Conservation (phyloP, 2,797 vertebrate species). For the Gymnodraco acuticeps region DNA sequence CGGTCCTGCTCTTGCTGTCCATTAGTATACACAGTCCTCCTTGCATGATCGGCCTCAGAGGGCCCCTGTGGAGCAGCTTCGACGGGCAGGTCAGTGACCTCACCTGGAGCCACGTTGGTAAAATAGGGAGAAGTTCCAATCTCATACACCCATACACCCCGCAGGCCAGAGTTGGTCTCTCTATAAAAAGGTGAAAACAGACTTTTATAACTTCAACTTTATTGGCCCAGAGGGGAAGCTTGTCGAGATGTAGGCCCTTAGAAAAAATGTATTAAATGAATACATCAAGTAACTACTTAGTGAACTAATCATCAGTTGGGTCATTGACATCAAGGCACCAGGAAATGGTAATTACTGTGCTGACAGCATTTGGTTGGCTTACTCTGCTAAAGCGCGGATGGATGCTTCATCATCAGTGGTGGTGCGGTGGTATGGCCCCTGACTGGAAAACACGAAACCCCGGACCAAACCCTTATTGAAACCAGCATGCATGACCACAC, state of each 20-base stretch:
- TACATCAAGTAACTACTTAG: too few relatives aligned
- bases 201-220: background rate
- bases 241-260: too few relatives aligned
- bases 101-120: constrained; percentile 75
- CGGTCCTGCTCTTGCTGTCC: constrained; percentile 59
- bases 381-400: constrained; percentile 88
- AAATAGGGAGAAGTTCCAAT: constrained; percentile 87
- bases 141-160: constrained; percentile 92
- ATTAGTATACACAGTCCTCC: constrained; percentile 22
- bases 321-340: too few relatives aligned
- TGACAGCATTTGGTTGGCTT: constrained; percentile 61
- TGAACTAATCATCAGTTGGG: too few relatives aligned
- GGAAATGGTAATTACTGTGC: background rate
- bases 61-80: constrained; percentile 26
- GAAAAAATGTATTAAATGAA: too few relatives aligned
- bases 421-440: constrained; percentile 87
- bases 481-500: constrained; percentile 83
- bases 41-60: background rate
- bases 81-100: constrained; percentile 70
- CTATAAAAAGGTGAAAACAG: constrained; percentile 66
- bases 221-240: too few relatives aligned
- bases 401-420: constrained; percentile 85
- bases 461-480: constrained; percentile 88
- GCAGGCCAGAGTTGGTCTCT: constrained; percentile 90
- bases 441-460: constrained; percentile 75